phyloP scores from a whole-genome alignment of 2,113 vertebrate genomes.

The Nothoprocta perdicaria region DNA sequence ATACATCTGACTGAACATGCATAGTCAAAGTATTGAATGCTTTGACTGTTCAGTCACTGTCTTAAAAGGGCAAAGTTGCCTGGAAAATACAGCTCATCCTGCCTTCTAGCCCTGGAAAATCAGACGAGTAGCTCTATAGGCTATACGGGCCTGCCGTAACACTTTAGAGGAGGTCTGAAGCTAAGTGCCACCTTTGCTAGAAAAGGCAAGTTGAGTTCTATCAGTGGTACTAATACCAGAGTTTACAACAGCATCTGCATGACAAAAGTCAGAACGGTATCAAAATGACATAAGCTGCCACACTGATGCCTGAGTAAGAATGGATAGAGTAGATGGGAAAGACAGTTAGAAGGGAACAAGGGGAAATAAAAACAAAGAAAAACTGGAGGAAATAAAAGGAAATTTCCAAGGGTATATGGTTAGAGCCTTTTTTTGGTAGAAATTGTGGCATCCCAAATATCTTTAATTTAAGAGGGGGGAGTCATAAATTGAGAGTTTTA shows the following conservation, averaged over 20 bases:
- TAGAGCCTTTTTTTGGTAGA: background rate
- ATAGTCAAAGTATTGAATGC: background rate
- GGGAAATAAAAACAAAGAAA: background rate
- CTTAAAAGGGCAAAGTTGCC: background rate
- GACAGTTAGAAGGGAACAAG: background rate
- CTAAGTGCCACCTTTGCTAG: background rate
- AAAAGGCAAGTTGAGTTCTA: background rate
- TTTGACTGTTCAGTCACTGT: background rate
- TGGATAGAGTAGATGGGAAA: background rate
- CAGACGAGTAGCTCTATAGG: background rate
- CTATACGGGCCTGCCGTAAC: background rate
- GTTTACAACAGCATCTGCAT: background rate
- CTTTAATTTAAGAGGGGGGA: background rate
- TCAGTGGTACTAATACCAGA: background rate
- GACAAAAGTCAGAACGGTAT: background rate
- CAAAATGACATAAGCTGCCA: slow-evolving; percentile 8
- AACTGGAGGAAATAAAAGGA: background rate
- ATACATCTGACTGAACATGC: background rate
- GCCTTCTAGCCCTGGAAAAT: background rate
- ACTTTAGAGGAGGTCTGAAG: background rate
- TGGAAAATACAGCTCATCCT: background rate
- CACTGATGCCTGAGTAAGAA: background rate
- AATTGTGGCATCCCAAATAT: background rate
- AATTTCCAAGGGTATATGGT: background rate
- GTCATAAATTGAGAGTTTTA: background rate